Conservation (phyloP, 2,113 vertebrate genomes). For the Pomatorhinus ruficollis region DNA sequence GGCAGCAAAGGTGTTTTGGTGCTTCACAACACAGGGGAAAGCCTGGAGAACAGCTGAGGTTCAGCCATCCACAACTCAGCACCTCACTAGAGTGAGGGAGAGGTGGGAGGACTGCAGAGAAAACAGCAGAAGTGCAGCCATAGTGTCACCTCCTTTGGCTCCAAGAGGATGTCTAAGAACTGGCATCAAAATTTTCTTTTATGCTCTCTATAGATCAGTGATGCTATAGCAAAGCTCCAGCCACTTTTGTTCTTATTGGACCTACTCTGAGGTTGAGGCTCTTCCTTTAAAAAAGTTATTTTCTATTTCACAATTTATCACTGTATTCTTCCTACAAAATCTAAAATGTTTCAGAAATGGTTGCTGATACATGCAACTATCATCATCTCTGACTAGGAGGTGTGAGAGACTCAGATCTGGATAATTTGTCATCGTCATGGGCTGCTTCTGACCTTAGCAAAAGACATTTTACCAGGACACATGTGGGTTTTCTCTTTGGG, state of each 20-base stretch:
- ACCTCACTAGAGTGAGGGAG: not conserved
- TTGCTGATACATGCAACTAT: not conserved
- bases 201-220: not conserved
- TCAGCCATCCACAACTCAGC: not conserved
- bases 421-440: not conserved
- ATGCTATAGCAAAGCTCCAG: not conserved
- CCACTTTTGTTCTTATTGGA: not conserved
- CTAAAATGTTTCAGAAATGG: not conserved
- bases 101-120: not conserved
- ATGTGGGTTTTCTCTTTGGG: accelerated
- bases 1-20: accelerated
- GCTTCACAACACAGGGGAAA: not conserved
- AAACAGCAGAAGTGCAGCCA: not conserved
- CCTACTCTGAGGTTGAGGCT: not conserved
- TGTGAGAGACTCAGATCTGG: not conserved
- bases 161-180: not conserved
- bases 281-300: not conserved
- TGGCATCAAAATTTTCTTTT: not conserved
- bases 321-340: not conserved
- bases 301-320: not conserved
- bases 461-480: not conserved
- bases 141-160: not conserved
- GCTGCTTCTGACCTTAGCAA: not conserved
- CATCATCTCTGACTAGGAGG: not conserved
- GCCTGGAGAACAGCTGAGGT: not conserved